A percentile compares a stretch with the other conserved stretches of the same genome.
Evolutionary conservation across 2,888 invertebrate species (phyloP).

Genomic region (Colletes collaris): DNA sequence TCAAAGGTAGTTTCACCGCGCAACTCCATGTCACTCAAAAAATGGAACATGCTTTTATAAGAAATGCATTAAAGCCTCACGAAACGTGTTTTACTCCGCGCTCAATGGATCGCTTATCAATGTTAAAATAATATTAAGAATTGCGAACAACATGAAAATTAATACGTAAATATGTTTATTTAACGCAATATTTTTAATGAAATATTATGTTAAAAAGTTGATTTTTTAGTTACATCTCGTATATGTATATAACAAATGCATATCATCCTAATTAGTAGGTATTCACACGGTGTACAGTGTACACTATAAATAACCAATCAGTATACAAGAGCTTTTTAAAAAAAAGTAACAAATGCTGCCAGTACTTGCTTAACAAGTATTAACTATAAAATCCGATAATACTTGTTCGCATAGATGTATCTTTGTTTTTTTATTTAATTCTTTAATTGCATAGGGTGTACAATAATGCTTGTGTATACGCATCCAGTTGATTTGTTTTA

Average conservation of each 20-base stretch:
- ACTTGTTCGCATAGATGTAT: slow-evolving; percentile 23
- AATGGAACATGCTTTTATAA: slow-evolving; percentile 9
- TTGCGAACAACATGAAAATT: slow-evolving; percentile 12
- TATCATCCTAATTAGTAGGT: slow-evolving; percentile 17
- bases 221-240: slow-evolving; percentile 6
- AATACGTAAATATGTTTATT: slow-evolving; percentile 5
- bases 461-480: slow-evolving; percentile 20
- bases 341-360: slow-evolving; percentile 46
- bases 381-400: slow-evolving; percentile 43
- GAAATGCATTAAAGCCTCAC: slow-evolving; percentile 15
- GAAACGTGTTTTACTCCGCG: neutral
- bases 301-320: slow-evolving; percentile 34
- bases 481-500: slow-evolving; percentile 21
- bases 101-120: neutral
- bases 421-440: slow-evolving; percentile 23
- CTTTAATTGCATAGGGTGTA: slow-evolving; percentile 17
- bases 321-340: slow-evolving; percentile 33
- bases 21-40: neutral
- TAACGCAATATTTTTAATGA: slow-evolving; percentile 13
- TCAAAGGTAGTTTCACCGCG: neutral
- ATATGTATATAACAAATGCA: slow-evolving; percentile 44
- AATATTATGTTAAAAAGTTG: slow-evolving; percentile 7
- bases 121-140: slow-evolving; percentile 16
- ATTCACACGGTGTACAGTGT: slow-evolving; percentile 22
- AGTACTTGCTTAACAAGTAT: slow-evolving; percentile 33